These are phyloP conservation scores for Leptopilina drosophilae DNA, from an alignment of 2,888 invertebrate genomes.

Conservation along the genomic window DNA sequence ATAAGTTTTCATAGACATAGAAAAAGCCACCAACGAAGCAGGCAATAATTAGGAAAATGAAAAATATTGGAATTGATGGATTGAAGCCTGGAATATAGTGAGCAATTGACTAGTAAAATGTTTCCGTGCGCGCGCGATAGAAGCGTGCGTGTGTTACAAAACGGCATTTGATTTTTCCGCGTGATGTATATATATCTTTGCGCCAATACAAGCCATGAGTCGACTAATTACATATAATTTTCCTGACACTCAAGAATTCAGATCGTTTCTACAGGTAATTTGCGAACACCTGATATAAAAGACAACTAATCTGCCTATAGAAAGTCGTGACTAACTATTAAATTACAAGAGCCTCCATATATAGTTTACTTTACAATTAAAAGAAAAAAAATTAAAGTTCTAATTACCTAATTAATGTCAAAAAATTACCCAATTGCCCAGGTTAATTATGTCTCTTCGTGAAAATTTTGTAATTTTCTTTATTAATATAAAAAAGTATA, in stretches of 20 bases:
- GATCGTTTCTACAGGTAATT: conserved; percentile 35
- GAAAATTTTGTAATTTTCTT: no score
- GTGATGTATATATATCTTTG: conserved; percentile 1
- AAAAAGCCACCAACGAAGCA: conserved; percentile 13
- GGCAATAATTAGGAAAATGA: conserved; percentile 17
- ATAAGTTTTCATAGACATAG: not conserved
- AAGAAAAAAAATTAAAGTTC: not conserved
- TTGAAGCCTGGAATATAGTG: conserved; percentile 27
- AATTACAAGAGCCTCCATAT: conserved; percentile 23
- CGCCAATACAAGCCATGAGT: conserved; percentile 22
- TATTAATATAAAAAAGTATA: no score
- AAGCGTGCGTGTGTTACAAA: conserved; percentile 20
- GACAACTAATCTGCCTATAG: conserved; percentile 31
- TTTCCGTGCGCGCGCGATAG: conserved; percentile 12
- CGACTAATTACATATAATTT: conserved; percentile 40
- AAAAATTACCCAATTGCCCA: no score
- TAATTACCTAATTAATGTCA: no score
- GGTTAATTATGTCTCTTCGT: no score
- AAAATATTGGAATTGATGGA: conserved; percentile 28
- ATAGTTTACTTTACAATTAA: not conserved
- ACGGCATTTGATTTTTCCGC: conserved; percentile 24
- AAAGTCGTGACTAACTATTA: conserved; percentile 36
- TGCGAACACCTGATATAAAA: conserved; percentile 30
- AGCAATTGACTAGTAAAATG: conserved; percentile 29
- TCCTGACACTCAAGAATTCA: conserved; percentile 42